These are phyloP conservation scores for Aphelinus atriplicis DNA, from an alignment of 1,140 invertebrate genomes.

Conservation along the genomic window DNA sequence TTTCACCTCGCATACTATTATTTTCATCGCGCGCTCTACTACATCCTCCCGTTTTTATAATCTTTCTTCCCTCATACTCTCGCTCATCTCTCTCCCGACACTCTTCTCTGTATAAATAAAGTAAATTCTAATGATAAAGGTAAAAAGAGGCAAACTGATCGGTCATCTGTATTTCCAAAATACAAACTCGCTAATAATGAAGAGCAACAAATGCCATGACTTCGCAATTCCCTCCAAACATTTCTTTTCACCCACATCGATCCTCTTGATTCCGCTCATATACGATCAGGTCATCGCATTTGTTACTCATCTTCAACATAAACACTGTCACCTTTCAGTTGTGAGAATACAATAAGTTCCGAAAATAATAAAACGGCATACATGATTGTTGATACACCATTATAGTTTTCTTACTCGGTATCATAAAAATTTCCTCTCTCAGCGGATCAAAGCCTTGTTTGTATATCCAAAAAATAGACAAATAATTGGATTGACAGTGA, in stretches of 20 bases:
- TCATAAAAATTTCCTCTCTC: constrained; percentile 33
- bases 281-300: constrained; percentile 2
- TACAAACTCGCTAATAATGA: constrained; percentile 33
- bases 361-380: constrained; percentile 20
- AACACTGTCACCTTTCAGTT: constrained; percentile 20
- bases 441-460: background rate
- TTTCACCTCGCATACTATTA: constrained; percentile 33
- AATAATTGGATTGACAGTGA: no score
- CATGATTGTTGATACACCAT: constrained; percentile 10
- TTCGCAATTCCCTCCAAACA: background rate
- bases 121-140: constrained; percentile 47
- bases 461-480: no score
- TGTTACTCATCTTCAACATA: constrained; percentile 25
- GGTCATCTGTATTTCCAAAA: constrained; percentile 45
- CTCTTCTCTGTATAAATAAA: constrained; percentile 51
- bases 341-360: constrained; percentile 13
- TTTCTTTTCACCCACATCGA: background rate
- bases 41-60: constrained; percentile 22
- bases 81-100: constrained; percentile 10
- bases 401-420: background rate
- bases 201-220: background rate
- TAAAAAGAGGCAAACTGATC: constrained; percentile 39
- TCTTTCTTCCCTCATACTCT: background rate
- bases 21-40: constrained; percentile 22
- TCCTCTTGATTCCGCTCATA: background rate